These are phyloP conservation scores for Periparus ater DNA, from an alignment of 2,797 vertebrate species.

Conservation along the genomic window DNA sequence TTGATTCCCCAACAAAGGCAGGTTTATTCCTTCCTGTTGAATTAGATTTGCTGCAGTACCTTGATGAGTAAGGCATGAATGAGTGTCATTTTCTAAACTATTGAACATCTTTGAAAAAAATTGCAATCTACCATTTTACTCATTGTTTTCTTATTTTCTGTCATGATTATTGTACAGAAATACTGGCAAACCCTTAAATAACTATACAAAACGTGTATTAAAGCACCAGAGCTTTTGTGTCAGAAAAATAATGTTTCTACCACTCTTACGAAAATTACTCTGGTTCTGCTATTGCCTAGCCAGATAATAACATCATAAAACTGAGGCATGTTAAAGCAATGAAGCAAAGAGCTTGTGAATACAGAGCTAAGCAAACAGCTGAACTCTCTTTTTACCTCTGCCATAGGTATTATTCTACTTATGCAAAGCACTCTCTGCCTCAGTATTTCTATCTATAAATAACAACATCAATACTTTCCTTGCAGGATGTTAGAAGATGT, in stretches of 20 bases:
- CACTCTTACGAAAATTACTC: not conserved
- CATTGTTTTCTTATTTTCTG: not conserved
- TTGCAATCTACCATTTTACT: not conserved
- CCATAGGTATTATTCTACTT: not conserved
- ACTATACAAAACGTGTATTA: not conserved
- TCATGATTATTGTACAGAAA: not conserved
- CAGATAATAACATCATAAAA: not conserved
- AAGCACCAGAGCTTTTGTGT: not conserved
- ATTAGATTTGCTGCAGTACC: not conserved
- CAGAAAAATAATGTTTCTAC: not conserved
- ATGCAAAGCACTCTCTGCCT: not conserved
- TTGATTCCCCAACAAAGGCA: not conserved
- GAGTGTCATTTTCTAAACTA: not conserved
- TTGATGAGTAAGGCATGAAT: not conserved
- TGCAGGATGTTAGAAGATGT: not conserved
- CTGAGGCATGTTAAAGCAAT: not conserved
- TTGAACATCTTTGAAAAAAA: not conserved
- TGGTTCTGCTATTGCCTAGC: not conserved
- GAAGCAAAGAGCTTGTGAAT: not conserved
- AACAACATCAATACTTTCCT: not conserved
- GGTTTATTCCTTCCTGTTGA: not conserved
- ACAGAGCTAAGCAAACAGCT: not conserved
- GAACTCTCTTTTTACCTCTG: not conserved
- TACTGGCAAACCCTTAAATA: not conserved
- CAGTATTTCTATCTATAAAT: not conserved